A percentile compares a stretch with the other conserved stretches of the same genome.
Evolutionary conservation across 2,113 vertebrate genomes (phyloP).

Genomic region (Odocoileus virginianus): DNA sequence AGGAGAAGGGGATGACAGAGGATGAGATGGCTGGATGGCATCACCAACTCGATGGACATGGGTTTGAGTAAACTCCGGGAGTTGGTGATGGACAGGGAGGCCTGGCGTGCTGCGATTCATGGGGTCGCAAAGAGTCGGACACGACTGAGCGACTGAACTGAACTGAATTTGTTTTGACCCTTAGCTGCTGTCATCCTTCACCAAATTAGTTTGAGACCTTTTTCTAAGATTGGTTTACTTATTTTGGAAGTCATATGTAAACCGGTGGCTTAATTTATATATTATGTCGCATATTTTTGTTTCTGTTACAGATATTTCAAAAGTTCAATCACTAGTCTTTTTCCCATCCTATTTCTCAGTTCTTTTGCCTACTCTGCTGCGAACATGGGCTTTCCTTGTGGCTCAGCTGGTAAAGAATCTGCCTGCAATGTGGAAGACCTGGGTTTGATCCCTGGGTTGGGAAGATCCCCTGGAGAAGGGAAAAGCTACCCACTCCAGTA

Average conservation of each 20-base stretch:
- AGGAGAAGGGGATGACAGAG: no score
- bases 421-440: background rate
- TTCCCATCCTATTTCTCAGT: background rate
- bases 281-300: background rate
- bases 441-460: background rate
- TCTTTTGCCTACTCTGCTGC: background rate
- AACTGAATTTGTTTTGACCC: background rate
- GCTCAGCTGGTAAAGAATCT: background rate
- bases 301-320: background rate
- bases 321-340: background rate
- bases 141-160: no score
- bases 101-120: no score
- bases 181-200: background rate
- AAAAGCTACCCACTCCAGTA: background rate
- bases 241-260: background rate
- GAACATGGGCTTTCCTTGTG: background rate
- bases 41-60: no score
- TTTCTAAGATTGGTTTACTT: background rate
- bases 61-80: no score
- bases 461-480: background rate
- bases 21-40: no score
- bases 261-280: background rate
- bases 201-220: background rate
- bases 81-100: no score
- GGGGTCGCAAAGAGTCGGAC: no score